Conservation (phyloP, 2,888 invertebrate species). For the Scrobipalpa costella region DNA sequence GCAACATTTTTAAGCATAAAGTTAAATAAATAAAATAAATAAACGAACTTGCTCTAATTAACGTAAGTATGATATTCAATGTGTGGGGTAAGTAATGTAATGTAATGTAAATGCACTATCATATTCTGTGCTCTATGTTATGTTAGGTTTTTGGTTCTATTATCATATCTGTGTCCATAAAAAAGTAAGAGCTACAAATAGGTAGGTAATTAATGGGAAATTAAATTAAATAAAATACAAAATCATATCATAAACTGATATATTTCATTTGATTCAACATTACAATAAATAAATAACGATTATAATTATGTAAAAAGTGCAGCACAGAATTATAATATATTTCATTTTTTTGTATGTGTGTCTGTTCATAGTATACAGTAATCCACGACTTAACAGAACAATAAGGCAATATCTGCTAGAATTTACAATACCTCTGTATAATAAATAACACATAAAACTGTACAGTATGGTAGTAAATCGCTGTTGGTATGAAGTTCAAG, state of each 20-base stretch:
- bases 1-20: too few species aligned
- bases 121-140: too few species aligned
- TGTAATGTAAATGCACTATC: too few species aligned
- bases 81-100: too few species aligned
- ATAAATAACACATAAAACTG: neutral
- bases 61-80: too few species aligned
- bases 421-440: neutral
- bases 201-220: neutral
- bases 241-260: neutral
- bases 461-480: neutral
- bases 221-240: neutral
- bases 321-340: neutral
- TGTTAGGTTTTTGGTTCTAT: too few species aligned
- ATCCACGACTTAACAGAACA: neutral
- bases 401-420: neutral
- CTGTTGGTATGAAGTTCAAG: neutral
- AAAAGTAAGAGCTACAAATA: neutral
- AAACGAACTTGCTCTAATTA: too few species aligned
- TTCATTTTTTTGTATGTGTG: too few species aligned
- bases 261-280: neutral
- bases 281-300: constrained; percentile 12
- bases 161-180: too few species aligned
- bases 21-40: too few species aligned
- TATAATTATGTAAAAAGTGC: neutral
- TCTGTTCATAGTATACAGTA: neutral